Conservation (phyloP, 2,113 vertebrate genomes). For the Heptranchias perlo region DNA sequence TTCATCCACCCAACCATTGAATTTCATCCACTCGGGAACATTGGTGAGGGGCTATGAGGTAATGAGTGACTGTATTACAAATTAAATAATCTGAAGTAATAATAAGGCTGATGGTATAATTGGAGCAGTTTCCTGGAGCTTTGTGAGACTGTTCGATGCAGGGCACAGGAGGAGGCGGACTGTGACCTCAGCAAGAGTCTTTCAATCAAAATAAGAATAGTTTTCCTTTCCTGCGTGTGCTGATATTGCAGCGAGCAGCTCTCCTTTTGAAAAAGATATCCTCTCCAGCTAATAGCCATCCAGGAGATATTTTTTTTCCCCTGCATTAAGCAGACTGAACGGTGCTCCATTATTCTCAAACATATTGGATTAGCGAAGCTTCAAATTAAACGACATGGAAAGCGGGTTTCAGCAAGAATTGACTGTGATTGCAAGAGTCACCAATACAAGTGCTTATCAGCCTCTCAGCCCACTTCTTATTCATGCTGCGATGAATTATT, state of each 20-base stretch:
- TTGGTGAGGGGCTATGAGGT: not conserved
- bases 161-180: not conserved
- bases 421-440: constrained; percentile 60
- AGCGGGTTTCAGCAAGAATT: constrained; percentile 42
- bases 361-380: constrained; percentile 23
- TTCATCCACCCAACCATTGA: not conserved
- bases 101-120: not conserved
- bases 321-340: not conserved
- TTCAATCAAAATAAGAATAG: not conserved
- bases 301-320: not conserved
- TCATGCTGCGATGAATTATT: constrained; percentile 72
- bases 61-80: not conserved
- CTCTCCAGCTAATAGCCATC: not conserved
- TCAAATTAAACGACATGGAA: constrained; percentile 21
- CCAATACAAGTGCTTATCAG: constrained; percentile 60
- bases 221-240: not conserved
- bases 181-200: not conserved
- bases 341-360: not conserved
- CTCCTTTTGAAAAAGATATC: not conserved
- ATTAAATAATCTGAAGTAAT: not conserved
- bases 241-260: not conserved
- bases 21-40: not conserved
- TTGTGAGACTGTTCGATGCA: not conserved
- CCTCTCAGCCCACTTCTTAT: constrained; percentile 48
- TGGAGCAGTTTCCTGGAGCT: not conserved